Conservation (phyloP, 2,888 invertebrate species). For the Prosopocoilus inquinatus region DNA sequence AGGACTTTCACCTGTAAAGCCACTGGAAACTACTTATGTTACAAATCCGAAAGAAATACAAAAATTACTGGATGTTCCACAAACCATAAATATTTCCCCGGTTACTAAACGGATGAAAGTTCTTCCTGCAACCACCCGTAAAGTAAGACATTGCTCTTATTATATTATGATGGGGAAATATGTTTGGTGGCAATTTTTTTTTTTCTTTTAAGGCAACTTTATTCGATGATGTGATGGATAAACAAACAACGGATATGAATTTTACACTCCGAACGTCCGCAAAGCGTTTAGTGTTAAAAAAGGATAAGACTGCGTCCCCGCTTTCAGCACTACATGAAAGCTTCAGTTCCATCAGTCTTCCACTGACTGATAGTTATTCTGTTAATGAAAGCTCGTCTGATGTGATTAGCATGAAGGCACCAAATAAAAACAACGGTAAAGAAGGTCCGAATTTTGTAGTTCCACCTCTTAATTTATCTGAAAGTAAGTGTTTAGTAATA, state of each 20-base stretch:
- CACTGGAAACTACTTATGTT: constrained; percentile 22
- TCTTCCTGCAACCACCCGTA: constrained; percentile 7
- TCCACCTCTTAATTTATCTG: too few species aligned
- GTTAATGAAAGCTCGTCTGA: too few species aligned
- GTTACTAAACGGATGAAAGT: constrained; percentile 14
- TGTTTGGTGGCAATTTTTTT: too few species aligned
- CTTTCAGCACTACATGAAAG: neutral
- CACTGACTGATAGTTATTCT: neutral
- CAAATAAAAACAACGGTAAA: too few species aligned
- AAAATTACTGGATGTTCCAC: constrained; percentile 37
- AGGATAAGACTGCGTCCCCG: constrained; percentile 42
- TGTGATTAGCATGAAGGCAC: too few species aligned
- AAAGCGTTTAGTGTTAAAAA: constrained; percentile 72
- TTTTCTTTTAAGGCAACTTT: constrained; percentile 62
- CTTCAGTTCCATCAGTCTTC: neutral
- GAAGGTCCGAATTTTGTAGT: too few species aligned
- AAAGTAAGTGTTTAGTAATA: too few species aligned
- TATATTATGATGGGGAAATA: too few species aligned
- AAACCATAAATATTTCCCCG: constrained; percentile 15
- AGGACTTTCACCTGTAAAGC: constrained; percentile 36
- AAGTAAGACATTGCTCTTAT: neutral
- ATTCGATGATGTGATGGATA: constrained; percentile 85
- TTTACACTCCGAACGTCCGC: constrained; percentile 62
- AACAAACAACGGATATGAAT: constrained; percentile 58
- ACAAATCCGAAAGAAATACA: constrained; percentile 44